Base-by-base conservation (phyloP, 1,140 invertebrate species). In the Gryon sp. region DNA sequence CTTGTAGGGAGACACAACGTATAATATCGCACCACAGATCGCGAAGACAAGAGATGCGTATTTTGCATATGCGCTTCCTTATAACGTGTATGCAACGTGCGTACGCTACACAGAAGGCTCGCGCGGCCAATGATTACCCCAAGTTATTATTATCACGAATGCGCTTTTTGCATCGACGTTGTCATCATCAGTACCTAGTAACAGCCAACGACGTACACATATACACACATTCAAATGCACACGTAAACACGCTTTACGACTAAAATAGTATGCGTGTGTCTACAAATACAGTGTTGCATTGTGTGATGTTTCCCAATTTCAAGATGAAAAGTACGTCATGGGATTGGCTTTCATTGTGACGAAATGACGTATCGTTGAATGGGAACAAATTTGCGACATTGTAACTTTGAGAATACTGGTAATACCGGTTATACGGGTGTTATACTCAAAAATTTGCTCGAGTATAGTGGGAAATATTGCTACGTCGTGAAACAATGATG, bases 71-170 rank as follows among this genome's bases (percentile, higher is more conserved):
- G 40, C 76, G 52, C 48, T 73, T 76, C 40, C 62, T 62, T 68
- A 59, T 34, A 53, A 57, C 57, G 30, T 46, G 16, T 22, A 32
- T 45, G 32, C 12, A 59, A 65, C 43, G 43, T 16, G 53, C 15
- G 38, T 48, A 24, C 32, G 22, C 40, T 45, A 7, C 24, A 32
- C 52, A 48, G 18, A 46, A 36, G 24, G 18, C 41, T 63, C 55
- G 41, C 43, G 52, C 80, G 69, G 81, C 80, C 78, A 77, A 85
- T 85, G 83, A 86, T 86, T 87, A 86, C 81, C 75, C 80, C 80
- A 62, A 80, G 81, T 85, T 85, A 86, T 84, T 85, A 83, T 76
- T 62, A 55, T 28, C 26, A 53, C 78, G 81, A 82, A 84, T 85
- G 81, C 43, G 78, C 84, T 84, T 83, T 85, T 86, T 86, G 69